phyloP scores from a whole-genome alignment of 2,113 vertebrate genomes.

The Penelope pileata region DNA sequence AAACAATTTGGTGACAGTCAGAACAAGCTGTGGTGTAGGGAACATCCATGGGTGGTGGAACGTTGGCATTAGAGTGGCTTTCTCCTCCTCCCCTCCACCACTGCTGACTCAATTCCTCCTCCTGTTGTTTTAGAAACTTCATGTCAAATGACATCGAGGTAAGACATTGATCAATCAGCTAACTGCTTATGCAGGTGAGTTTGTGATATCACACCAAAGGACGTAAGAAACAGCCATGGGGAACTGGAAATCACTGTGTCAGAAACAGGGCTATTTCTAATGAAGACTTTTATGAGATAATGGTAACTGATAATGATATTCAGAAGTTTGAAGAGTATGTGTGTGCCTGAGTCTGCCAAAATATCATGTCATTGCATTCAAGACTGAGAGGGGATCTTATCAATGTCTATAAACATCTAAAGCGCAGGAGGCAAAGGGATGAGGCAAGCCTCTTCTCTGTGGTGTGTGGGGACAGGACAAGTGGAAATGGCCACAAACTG shows the following conservation, averaged over 20 bases:
- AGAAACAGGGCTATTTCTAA: background rate
- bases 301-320: too few relatives aligned
- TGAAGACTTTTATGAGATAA: background rate
- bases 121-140: background rate
- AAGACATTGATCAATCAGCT: background rate
- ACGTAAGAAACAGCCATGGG: background rate
- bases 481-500: too few relatives aligned
- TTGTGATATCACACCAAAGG: background rate
- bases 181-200: background rate
- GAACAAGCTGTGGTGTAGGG: background rate
- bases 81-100: background rate
- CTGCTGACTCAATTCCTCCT: background rate
- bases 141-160: background rate
- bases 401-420: too few relatives aligned
- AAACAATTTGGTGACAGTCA: background rate
- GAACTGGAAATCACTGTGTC: background rate
- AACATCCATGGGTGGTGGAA: background rate
- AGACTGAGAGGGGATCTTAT: too few relatives aligned
- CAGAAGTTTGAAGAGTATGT: background rate
- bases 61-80: background rate
- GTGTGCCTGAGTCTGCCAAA: background rate
- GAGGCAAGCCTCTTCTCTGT: too few relatives aligned
- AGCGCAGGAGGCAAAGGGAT: too few relatives aligned
- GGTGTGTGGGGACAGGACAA: too few relatives aligned
- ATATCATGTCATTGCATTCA: too few relatives aligned